Evolutionary conservation across 2,888 invertebrate genomes (phyloP).

Genomic region (Nemapogon koenigi): DNA sequence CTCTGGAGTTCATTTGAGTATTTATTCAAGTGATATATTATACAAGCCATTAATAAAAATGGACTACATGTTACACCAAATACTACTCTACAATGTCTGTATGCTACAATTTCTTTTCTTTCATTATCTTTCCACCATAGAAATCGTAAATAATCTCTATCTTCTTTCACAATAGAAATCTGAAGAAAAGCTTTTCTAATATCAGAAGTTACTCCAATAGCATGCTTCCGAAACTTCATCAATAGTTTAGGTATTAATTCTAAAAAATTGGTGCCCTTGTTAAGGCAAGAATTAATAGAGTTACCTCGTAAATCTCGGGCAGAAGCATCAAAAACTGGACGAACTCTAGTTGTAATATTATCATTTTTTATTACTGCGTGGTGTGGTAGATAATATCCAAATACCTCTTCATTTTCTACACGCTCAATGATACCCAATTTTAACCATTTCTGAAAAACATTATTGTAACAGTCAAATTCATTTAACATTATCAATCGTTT

Average conservation of each 20-base stretch:
- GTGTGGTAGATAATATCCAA: constrained; percentile 20
- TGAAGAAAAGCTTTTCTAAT: constrained; percentile 25
- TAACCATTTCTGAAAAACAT: constrained; percentile 9
- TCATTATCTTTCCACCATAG: constrained; percentile 17
- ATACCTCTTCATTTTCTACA: not conserved
- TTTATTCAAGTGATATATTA: not conserved
- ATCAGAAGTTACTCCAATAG: constrained; percentile 20
- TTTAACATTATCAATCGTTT: constrained; percentile 3
- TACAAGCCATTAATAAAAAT: not conserved
- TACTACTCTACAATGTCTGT: constrained; percentile 8
- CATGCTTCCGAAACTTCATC: constrained; percentile 15
- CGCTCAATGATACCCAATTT: constrained; percentile 7
- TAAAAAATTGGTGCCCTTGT: constrained; percentile 22
- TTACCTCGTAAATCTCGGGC: constrained; percentile 14
- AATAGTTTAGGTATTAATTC: constrained; percentile 18
- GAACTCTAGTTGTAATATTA: constrained; percentile 20
- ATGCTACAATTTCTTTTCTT: not conserved
- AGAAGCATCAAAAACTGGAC: constrained; percentile 25
- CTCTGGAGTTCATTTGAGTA: not conserved
- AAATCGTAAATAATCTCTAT: constrained; percentile 22
- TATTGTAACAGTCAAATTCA: constrained; percentile 7
- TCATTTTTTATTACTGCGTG: constrained; percentile 19
- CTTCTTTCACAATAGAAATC: constrained; percentile 18
- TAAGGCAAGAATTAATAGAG: constrained; percentile 24
- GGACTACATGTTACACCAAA: constrained; percentile 5